These are phyloP conservation scores for Nephrocerus scutellatus DNA, from an alignment of 2,888 invertebrate species.

Conservation along the genomic window DNA sequence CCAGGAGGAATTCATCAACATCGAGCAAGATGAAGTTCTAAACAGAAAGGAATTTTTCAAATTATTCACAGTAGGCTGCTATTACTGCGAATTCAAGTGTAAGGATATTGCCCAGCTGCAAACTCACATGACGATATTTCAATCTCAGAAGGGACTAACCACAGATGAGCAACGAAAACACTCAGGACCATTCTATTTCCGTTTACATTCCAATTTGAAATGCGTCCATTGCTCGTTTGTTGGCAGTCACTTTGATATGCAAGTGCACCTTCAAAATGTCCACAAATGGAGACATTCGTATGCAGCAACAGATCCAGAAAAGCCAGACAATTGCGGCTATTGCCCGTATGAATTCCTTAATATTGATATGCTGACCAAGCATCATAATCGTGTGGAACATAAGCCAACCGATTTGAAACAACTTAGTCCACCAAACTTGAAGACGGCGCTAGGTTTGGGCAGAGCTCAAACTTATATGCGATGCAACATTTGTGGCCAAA, in stretches of 20 bases:
- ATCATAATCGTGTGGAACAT: constrained; percentile 26
- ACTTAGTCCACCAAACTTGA: constrained; percentile 22
- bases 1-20: too few relatives aligned
- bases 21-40: too few relatives aligned
- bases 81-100: constrained; percentile 28
- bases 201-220: constrained; percentile 28
- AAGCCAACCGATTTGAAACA: constrained; percentile 33
- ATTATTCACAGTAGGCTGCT: constrained; percentile 29
- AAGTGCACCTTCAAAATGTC: constrained; percentile 25
- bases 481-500: constrained; percentile 32
- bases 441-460: constrained; percentile 24
- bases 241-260: constrained; percentile 27
- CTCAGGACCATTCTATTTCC: constrained; percentile 36
- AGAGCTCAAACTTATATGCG: constrained; percentile 29
- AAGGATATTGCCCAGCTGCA: constrained; percentile 25
- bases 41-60: too few relatives aligned
- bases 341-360: constrained; percentile 25
- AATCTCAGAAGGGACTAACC: too few relatives aligned
- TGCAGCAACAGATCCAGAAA: constrained; percentile 34
- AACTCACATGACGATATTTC: too few relatives aligned
- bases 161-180: too few relatives aligned
- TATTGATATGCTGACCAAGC: constrained; percentile 21
- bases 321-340: constrained; percentile 28
- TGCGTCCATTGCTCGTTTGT: constrained; percentile 32
- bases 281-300: constrained; percentile 39